Conservation (phyloP, 2,888 invertebrate species). For the Mycalesis mineus region DNA sequence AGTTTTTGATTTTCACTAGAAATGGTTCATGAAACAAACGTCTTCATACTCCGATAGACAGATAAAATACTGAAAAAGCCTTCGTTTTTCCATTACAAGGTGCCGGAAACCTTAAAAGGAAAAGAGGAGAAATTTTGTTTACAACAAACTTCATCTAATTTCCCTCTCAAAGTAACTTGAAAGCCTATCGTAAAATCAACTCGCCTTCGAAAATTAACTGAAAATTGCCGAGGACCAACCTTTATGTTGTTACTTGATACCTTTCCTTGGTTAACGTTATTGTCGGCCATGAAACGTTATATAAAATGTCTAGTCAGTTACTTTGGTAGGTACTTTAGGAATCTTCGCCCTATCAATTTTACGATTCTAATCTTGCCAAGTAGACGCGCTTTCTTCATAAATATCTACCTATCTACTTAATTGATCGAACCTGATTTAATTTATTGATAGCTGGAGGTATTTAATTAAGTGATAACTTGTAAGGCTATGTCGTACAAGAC, state of each 20-base stretch:
- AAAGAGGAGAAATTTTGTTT: too few species aligned
- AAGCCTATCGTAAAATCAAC: not conserved
- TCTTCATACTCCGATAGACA: too few species aligned
- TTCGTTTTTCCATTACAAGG: too few species aligned
- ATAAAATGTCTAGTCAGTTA: conserved; percentile 5
- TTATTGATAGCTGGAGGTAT: not conserved
- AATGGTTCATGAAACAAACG: too few species aligned
- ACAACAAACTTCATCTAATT: not conserved
- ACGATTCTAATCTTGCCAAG: conserved; percentile 19
- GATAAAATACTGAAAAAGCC: too few species aligned
- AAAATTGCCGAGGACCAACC: conserved; percentile 11
- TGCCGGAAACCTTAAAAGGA: too few species aligned
- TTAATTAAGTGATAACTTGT: too few species aligned
- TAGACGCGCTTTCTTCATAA: not conserved
- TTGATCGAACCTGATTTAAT: not conserved
- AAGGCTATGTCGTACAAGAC: too few species aligned
- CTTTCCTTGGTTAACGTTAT: not conserved
- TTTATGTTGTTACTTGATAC: not conserved
- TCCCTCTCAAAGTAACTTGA: not conserved
- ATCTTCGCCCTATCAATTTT: conserved; percentile 21
- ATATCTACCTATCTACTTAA: not conserved
- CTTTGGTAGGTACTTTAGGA: not conserved
- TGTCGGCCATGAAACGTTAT: conserved; percentile 13
- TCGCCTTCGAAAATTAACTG: conserved; percentile 15
- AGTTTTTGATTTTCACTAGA: too few species aligned